Evolutionary conservation across 2,113 vertebrate genomes (phyloP), one percentile per base, ranked within the genome.

Genomic region (Morone chrysops): DNA sequence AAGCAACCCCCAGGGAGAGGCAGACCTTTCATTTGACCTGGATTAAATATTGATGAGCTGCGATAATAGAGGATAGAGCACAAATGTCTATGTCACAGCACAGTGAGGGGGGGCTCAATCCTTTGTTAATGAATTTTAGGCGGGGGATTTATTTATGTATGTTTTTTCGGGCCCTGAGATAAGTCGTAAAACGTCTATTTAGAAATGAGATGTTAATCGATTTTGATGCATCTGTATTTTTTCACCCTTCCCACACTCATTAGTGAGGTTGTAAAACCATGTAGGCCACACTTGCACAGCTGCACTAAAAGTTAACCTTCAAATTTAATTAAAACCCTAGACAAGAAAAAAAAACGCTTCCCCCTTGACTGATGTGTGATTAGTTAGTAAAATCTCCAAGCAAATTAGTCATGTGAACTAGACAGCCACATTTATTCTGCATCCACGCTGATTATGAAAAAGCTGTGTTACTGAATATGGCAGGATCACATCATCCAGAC

Each of bases 21-120:
- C 45, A 0, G 75, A 76, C 80, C 86, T 89, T 85, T 90, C 61
- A 57, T 82, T 73, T 87, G 81, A 87, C 57, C 80, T 61, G 67
- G 82, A 82, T 88, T 77, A 91, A 90, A 89, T 83, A 94, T 90
- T 84, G 82, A 94, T 78, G 69, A 6, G 38, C 48, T 62, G 63
- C 14, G 10, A 88, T 87, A 78, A 82, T 70, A 76, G 70, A 82
- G 75, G 71, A 80, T 16, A 18, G 71, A 69, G 76, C 69, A 67
- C 43, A 47, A 48, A 78, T 80, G 54, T 65, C 66, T 11, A 0
- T 61, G 75, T 65, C 82, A 79, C 65, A 14, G 61, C 63, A 47
- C 40, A 36, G 25, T 14, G 22, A 22, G 62, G 67, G 12, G 22
- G 36, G 31, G 78, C 62, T 82, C 83, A 80, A 36, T 73, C 51